Conservation (phyloP, 1,140 invertebrate genomes). For the Papilio helenus region DNA sequence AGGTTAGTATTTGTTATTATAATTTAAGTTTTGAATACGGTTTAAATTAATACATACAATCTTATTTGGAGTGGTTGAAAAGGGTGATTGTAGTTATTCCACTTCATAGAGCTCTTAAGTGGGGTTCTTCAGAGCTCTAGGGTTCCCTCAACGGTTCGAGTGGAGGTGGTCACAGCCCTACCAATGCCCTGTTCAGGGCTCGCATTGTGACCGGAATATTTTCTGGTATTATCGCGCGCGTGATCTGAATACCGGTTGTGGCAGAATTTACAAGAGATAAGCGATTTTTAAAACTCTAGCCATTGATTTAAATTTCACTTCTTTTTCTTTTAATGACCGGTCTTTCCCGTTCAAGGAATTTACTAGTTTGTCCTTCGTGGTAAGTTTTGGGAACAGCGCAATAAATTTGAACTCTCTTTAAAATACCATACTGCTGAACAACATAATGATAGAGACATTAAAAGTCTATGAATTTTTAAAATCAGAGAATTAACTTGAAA, state of each 20-base stretch:
- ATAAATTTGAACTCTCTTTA: no score
- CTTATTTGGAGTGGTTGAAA: background rate
- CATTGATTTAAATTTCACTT: background rate
- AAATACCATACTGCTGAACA: no score
- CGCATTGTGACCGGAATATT: constrained; percentile 49
- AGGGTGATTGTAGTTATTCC: background rate
- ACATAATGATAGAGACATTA: no score
- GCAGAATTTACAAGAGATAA: background rate
- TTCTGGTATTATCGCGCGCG: constrained; percentile 44
- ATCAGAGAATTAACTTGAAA: background rate
- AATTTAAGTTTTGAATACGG: no score
- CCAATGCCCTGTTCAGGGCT: constrained; percentile 23
- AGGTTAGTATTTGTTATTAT: no score
- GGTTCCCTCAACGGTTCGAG: background rate
- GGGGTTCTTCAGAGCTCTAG: background rate
- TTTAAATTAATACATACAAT: no score
- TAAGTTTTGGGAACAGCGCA: no score
- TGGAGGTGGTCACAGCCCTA: background rate
- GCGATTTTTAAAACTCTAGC: background rate
- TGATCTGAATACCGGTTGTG: constrained; percentile 42
- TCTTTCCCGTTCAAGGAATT: no score
- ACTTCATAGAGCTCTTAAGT: background rate
- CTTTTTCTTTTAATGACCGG: no score
- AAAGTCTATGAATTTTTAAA: no score
- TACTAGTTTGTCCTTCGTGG: no score